Evolutionary conservation across 2,113 vertebrate genomes (phyloP).

Genomic region (Numenius arquata): DNA sequence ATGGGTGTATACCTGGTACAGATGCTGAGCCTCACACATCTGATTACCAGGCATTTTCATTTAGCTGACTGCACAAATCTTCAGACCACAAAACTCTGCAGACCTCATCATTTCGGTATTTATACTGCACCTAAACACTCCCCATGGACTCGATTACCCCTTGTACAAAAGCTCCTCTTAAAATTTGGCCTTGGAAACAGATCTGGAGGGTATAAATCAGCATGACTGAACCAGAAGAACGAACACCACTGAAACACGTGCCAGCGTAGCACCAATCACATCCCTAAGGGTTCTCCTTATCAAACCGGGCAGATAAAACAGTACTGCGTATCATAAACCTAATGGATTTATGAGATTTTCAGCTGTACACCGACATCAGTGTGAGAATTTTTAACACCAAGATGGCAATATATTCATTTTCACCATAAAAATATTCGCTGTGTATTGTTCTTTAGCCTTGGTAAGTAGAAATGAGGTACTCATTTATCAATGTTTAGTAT

Average conservation of each 20-base stretch:
- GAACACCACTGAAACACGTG: background rate
- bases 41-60: background rate
- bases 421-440: background rate
- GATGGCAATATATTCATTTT: background rate
- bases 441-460: background rate
- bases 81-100: background rate
- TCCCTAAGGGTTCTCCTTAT: background rate
- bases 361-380: background rate
- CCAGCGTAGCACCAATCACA: fast-evolving
- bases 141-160: background rate
- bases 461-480: background rate
- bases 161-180: background rate
- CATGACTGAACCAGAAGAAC: background rate
- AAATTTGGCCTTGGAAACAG: background rate
- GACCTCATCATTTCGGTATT: background rate
- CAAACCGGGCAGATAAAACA: background rate
- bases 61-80: background rate
- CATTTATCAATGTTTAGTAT: background rate
- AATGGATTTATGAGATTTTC: background rate
- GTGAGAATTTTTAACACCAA: background rate
- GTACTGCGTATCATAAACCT: background rate
- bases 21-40: background rate
- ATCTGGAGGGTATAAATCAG: background rate
- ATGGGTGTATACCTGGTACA: background rate
- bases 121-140: background rate